A percentile compares a stretch with the other conserved stretches of the same genome.
phyloP scores from a whole-genome alignment of 2,113 vertebrate species.

The Pterocles gutturalis region DNA sequence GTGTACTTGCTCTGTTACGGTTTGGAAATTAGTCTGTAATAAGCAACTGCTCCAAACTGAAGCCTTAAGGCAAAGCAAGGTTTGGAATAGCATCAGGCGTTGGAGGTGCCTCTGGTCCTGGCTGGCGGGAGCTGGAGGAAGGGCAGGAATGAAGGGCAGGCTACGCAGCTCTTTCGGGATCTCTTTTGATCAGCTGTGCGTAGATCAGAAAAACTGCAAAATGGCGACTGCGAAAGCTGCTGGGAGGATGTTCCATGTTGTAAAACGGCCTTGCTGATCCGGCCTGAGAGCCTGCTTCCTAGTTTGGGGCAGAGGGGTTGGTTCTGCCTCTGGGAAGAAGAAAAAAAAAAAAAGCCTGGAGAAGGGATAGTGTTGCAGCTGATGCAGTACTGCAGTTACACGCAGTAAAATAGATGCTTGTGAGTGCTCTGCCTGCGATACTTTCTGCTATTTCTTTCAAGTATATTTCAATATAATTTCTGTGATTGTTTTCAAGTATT shows the following conservation, averaged over 20 bases:
- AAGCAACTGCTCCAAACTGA: background rate
- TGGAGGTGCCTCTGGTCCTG: fast-evolving
- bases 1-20: fast-evolving
- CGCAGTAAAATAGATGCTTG: fast-evolving
- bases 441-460: too few species aligned
- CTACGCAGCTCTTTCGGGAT: fast-evolving
- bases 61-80: background rate
- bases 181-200: fast-evolving
- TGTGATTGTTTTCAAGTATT: background rate
- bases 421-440: background rate
- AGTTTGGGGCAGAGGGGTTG: fast-evolving
- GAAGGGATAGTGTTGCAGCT: background rate
- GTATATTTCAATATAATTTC: too few species aligned
- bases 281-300: fast-evolving
- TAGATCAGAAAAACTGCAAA: fast-evolving
- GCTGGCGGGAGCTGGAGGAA: background rate
- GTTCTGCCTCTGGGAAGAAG: background rate
- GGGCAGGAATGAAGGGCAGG: fast-evolving
- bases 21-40: fast-evolving
- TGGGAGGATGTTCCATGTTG: fast-evolving
- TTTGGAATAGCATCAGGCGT: fast-evolving
- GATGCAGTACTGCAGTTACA: too few species aligned
- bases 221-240: background rate
- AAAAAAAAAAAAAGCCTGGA: fast-evolving
- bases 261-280: fast-evolving